A percentile compares a stretch with the other conserved stretches of the same genome.
These are phyloP conservation scores for Speoplatyrhinus poulsoni DNA, from an alignment of 2,113 vertebrate genomes.

Conservation along the genomic window DNA sequence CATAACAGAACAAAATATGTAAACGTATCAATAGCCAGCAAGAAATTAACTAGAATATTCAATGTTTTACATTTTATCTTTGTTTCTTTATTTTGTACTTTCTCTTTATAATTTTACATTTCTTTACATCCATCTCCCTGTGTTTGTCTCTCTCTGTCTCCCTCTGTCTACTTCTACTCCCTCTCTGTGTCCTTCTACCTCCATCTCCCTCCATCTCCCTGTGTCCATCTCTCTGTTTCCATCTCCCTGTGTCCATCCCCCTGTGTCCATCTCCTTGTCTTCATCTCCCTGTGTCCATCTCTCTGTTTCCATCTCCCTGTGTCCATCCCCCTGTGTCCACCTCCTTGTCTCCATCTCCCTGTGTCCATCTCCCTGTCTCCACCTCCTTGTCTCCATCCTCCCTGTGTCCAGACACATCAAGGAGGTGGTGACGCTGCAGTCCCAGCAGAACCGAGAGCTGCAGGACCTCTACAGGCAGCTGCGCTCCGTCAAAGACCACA, in stretches of 20 bases:
- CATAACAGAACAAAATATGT: too few relatives aligned
- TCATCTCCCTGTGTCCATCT: background rate
- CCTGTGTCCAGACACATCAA: constrained; percentile 82
- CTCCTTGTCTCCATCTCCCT: background rate
- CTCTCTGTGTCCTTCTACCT: too few relatives aligned
- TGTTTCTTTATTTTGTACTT: too few relatives aligned
- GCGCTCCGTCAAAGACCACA: constrained; percentile 79
- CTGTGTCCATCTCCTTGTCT: background rate
- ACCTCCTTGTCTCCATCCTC: constrained; percentile 34
- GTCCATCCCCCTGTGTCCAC: background rate
- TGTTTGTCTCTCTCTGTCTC: too few relatives aligned
- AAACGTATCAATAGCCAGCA: too few relatives aligned
- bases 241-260: too few relatives aligned
- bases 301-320: constrained; percentile 42
- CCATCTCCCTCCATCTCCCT: too few relatives aligned
- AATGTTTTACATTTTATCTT: too few relatives aligned
- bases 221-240: too few relatives aligned
- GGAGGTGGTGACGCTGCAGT: constrained; percentile 87
- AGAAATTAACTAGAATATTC: too few relatives aligned
- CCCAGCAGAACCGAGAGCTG: constrained; percentile 87
- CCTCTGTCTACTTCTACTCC: too few relatives aligned
- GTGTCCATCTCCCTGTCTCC: constrained; percentile 7
- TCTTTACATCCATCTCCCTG: too few relatives aligned
- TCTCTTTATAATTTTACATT: background rate
- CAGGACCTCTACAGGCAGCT: constrained; percentile 86